Conservation (phyloP, 2,797 vertebrate genomes). For the Loriculus beryllinus region DNA sequence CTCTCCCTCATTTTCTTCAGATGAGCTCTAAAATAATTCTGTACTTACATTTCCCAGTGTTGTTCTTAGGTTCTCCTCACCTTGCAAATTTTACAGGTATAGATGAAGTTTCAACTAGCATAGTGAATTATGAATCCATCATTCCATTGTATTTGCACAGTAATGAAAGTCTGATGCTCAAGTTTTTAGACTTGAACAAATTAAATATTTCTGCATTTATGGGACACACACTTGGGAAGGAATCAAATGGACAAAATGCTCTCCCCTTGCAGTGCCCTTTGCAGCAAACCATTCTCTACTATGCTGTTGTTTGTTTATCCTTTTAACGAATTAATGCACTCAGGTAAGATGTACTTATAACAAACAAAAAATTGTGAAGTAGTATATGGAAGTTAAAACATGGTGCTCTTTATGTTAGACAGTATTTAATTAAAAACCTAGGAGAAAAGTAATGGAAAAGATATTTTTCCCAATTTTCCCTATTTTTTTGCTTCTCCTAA, state of each 20-base stretch:
- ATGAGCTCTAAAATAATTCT: neutral
- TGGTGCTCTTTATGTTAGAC: neutral
- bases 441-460: neutral
- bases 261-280: neutral
- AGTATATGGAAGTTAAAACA: neutral
- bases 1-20: neutral
- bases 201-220: neutral
- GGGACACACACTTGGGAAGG: neutral
- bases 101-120: neutral
- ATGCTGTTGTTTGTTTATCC: neutral
- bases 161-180: neutral
- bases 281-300: neutral
- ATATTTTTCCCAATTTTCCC: neutral
- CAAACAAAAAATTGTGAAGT: neutral
- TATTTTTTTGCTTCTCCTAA: neutral
- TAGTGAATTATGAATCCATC: neutral
- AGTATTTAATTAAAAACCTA: neutral
- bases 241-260: neutral
- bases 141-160: neutral
- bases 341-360: neutral
- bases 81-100: neutral
- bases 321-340: neutral
- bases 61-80: neutral
- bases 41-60: neutral
- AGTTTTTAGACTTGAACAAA: neutral